Percentiles rank a stretch among this genome's conserved stretches.
These are phyloP conservation scores for Drosophila nigrodunni DNA, from an alignment of 1,140 invertebrate species.

Conservation along the genomic window DNA sequence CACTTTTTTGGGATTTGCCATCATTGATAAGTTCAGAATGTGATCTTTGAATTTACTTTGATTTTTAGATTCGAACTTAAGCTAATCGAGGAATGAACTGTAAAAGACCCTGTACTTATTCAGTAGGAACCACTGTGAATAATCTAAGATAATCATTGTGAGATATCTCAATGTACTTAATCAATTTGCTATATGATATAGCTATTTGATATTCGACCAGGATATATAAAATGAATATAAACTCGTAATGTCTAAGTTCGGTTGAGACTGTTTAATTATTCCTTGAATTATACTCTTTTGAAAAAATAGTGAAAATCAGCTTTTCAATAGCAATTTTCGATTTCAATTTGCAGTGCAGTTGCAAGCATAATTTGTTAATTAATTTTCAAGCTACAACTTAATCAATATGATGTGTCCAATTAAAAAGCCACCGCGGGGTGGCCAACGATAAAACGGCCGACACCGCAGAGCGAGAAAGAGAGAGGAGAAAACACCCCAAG, in stretches of 20 bases:
- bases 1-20: slow-evolving; percentile 40
- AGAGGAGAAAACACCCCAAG: slow-evolving; percentile 25
- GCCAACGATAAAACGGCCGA: slow-evolving; percentile 52
- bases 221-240: not conserved
- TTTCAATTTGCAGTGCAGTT: slow-evolving; percentile 63
- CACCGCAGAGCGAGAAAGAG: not conserved
- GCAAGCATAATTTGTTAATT: slow-evolving; percentile 81
- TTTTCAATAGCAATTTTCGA: slow-evolving; percentile 57
- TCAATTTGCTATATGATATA: not conserved
- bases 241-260: slow-evolving; percentile 23
- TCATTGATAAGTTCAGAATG: slow-evolving; percentile 40
- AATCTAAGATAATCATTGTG: no score
- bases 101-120: no score
- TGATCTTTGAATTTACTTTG: not conserved
- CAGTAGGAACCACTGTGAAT: no score
- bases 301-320: slow-evolving; percentile 74
- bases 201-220: not conserved
- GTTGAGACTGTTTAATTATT: no score
- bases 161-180: not conserved
- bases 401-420: slow-evolving; percentile 82
- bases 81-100: not conserved
- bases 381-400: slow-evolving; percentile 81
- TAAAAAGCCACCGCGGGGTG: slow-evolving; percentile 76
- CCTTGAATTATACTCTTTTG: slow-evolving; percentile 24
- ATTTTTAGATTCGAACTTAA: not conserved